Percentiles rank a stretch among this genome's conserved stretches.
Conservation (phyloP, 1,140 invertebrate species). For the Ectropis grisescens region DNA sequence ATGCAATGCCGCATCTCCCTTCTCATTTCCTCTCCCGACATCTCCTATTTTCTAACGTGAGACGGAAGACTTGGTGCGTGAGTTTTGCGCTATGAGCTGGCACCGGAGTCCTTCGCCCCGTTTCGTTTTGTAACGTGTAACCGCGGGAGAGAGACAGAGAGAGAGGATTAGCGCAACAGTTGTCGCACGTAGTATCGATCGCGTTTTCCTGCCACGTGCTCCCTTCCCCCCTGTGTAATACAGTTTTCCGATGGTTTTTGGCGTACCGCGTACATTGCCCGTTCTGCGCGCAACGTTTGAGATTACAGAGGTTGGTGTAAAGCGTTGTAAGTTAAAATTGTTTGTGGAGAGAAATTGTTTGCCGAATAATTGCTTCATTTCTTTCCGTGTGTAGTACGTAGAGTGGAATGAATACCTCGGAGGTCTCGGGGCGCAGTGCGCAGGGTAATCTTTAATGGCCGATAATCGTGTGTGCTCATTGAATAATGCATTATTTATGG, state of each 20-base stretch:
- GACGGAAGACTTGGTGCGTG: constrained; percentile 29
- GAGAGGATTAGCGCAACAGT: constrained; percentile 50
- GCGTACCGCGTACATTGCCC: constrained; percentile 13
- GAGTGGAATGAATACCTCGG: too few relatives aligned
- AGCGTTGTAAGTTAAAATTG: constrained; percentile 4
- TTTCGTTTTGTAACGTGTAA: constrained; percentile 26
- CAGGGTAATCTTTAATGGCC: too few relatives aligned
- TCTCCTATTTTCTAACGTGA: constrained; percentile 7
- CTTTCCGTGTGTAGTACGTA: too few relatives aligned
- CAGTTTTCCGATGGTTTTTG: constrained; percentile 11
- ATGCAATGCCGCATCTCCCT: constrained; percentile 52
- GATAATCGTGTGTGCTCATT: too few relatives aligned
- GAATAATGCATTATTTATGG: too few relatives aligned
- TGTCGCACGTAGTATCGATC: constrained; percentile 57
- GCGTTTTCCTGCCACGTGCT: constrained; percentile 39
- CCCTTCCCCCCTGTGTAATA: constrained; percentile 15
- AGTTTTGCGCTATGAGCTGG: constrained; percentile 48
- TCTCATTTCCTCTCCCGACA: constrained; percentile 13
- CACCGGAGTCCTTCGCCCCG: constrained; percentile 28
- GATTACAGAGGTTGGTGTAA: too few relatives aligned
- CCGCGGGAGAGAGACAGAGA: constrained; percentile 20
- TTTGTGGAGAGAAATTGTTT: too few relatives aligned
- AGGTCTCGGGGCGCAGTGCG: too few relatives aligned
- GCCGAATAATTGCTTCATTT: constrained; percentile 33
- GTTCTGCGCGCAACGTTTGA: constrained; percentile 1